Evolutionary conservation across 2,888 invertebrate genomes (phyloP), one percentile per base, ranked within the genome.

Genomic region (Orchesellides sinensis): DNA sequence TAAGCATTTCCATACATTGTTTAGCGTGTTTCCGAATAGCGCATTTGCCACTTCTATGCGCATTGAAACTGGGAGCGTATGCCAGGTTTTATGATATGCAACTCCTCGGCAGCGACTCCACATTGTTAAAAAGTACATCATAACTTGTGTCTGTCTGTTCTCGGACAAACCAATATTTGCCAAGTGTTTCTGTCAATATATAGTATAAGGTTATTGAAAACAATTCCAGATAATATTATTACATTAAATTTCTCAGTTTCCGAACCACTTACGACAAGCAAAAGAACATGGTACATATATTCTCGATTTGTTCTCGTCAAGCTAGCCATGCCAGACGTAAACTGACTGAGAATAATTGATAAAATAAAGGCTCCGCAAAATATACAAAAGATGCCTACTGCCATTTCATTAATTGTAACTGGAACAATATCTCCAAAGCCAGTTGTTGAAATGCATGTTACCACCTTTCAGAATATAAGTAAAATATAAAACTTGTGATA

Each of bases 321-420:
- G 0, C 85, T 84, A 0, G 86, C 80, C 65, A 85, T 78, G 3
- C 87, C 88, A 17, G 85, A 74, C 10, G 85, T 84, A 52, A 87
- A 86, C 10, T 86, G 74, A 49, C 86, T 85, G 17, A 88, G 68
- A 74, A 88, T 88, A 17, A 86, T 80, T 10, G 87, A 85, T 0
- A 87, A 80, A 8, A 87, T 65, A 40, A 88, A 88, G 2, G 87
- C 87, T 12, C 88, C 88, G 70, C 82, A 84, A 47, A 88, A 86
- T 14, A 85, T 85, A 23, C 84, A 84, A 10, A 85, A 27, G 10
- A 86, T 81, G 0, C 83, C 83, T 2, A 87, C 65, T 0, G 49
- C 29, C 69, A 85, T 85, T 66, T 88, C 88, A 1, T 23, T 40
- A 4, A 80, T 56, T n/a, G 74, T 85, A 5, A 72, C 47, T 12